These are phyloP conservation scores for Cervus canadensis DNA, from an alignment of 2,113 vertebrate genomes.

Conservation along the genomic window DNA sequence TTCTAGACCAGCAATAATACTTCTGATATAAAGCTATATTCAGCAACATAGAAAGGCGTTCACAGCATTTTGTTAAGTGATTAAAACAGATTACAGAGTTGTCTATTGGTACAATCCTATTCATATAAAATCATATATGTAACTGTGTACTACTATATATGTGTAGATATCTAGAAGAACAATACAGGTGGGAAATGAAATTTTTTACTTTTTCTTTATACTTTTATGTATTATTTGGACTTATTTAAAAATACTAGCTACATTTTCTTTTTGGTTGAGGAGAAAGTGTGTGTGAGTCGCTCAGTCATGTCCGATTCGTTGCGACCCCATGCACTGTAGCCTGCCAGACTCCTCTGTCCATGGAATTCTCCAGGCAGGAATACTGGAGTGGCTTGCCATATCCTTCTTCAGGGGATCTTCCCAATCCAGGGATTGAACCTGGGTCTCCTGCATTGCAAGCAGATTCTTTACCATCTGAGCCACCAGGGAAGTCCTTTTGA, in stretches of 20 bases:
- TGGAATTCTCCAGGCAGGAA: neutral
- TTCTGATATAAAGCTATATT: neutral
- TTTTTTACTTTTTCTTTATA: neutral
- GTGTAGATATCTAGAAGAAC: neutral
- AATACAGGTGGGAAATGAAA: neutral
- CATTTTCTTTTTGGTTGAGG: neutral
- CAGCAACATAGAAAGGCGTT: neutral
- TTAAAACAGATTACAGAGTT: neutral
- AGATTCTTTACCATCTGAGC: neutral
- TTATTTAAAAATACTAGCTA: neutral
- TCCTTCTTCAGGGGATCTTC: neutral
- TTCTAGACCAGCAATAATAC: neutral
- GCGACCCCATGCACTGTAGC: neutral
- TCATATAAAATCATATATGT: neutral
- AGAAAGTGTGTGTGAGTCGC: neutral
- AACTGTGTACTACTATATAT: neutral
- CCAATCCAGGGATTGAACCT: neutral
- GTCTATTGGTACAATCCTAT: neutral
- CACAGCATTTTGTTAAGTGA: neutral
- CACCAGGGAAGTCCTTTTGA: neutral
- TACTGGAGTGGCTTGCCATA: neutral
- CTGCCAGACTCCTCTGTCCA: neutral
- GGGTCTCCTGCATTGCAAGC: neutral
- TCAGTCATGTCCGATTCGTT: neutral
- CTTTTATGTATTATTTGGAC: neutral